Base-by-base conservation (phyloP, 1,140 invertebrate species). In the Solenopsis invicta region DNA sequence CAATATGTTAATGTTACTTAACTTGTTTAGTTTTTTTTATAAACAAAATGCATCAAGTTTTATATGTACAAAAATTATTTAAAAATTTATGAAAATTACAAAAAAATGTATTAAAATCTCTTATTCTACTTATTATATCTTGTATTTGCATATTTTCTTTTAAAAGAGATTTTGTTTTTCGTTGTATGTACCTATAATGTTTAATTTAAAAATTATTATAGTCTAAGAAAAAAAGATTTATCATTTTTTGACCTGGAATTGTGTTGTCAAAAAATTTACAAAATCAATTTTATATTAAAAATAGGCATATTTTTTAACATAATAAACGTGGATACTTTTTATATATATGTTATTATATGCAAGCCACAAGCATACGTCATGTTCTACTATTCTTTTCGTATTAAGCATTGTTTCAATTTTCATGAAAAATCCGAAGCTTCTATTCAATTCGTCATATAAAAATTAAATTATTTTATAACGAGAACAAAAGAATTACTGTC, bases 11-110 rank as follows among this genome's bases (percentile, higher is more conserved):
- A 8, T 13, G 29, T 80, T 8, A 21, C 48, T 54, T 80, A 24
- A 67, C 8, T 52, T n/a, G 34, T 29, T n/a, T 54, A 81, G 69
- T 54, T 54, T 67, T 66, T n/a, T 54, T 67, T 54, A n/a, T 64
- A 50, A 0, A 16, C n/a, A 80, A 54, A 67, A 37, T 67, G 4
- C 50, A 24, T 18, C n/a, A 67, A 80, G 24, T 50, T 52, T 66
- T 54, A 37, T 12, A 37, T 59, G 9, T 4, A 37, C 18, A 10
- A 16, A 41, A 12, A 59, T 78, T 24, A 80, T 80, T 67, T 24
- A 18, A 8, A 24, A 45, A 52, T 29, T 29, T 29, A 29, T 29
- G 29, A 29, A 29, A 29, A 29, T 29, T 29, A 29, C 1, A 2
- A 2, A 29, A 29, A n/a, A 56, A 56, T 56, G n/a, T 24, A 18